A percentile compares a stretch with the other conserved stretches of the same genome.
Evolutionary conservation across 2,113 vertebrate species (phyloP).

Genomic region (Mola mola): DNA sequence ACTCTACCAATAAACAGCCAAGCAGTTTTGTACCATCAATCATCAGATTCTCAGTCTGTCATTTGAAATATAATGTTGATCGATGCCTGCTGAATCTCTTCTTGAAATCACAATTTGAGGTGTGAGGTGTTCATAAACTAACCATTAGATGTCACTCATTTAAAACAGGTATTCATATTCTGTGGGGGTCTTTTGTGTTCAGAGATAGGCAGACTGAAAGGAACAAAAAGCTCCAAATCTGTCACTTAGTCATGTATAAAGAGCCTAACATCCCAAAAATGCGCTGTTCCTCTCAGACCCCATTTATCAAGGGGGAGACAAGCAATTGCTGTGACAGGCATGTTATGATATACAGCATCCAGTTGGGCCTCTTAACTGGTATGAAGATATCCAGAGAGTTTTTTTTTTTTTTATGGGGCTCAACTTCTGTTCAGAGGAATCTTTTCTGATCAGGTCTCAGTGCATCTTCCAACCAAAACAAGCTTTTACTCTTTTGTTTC

Average conservation of each 20-base stretch:
- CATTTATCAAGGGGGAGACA: conserved; percentile 51
- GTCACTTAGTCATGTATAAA: conserved; percentile 52
- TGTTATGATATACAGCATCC: conserved; percentile 36
- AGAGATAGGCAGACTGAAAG: conserved; percentile 10
- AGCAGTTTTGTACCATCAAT: not conserved
- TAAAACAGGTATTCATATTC: conserved; percentile 23
- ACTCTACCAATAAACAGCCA: conserved; percentile 14
- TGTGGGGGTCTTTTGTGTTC: conserved; percentile 8
- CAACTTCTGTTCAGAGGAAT: conserved; percentile 18
- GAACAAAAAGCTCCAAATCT: conserved; percentile 15
- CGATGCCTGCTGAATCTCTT: conserved; percentile 1
- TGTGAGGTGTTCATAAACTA: conserved; percentile 9
- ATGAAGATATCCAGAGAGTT: conserved; percentile 57
- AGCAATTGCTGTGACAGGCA: conserved; percentile 34
- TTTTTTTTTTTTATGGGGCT: no score
- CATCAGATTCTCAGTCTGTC: not conserved
- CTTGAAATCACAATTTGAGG: not conserved
- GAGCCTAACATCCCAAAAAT: conserved; percentile 44
- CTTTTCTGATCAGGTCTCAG: conserved; percentile 12
- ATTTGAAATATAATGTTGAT: conserved; percentile 22
- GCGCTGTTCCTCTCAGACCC: conserved; percentile 10
- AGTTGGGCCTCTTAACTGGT: conserved; percentile 18
- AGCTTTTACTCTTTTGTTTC: conserved; percentile 16
- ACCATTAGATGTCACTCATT: conserved; percentile 31
- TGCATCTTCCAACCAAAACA: conserved; percentile 45